phyloP scores from a whole-genome alignment of 2,113 vertebrate species.

The Prolemur simus region DNA sequence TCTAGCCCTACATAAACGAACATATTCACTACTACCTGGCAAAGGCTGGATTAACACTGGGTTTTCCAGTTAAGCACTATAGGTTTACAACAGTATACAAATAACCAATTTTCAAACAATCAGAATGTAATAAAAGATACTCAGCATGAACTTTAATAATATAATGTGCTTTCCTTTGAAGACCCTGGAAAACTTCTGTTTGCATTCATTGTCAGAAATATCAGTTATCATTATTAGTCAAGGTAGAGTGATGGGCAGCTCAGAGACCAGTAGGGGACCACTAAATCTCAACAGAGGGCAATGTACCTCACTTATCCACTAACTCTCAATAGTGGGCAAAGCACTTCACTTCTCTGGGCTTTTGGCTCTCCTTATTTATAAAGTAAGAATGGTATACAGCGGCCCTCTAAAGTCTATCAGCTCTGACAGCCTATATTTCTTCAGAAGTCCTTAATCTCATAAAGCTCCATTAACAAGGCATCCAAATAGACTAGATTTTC shows the following conservation, averaged over 20 bases:
- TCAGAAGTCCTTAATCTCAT: not conserved
- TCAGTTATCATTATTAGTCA: not conserved
- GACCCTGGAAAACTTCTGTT: not conserved
- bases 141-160: constrained; percentile 1
- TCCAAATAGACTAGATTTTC: not conserved
- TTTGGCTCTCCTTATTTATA: not conserved
- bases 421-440: not conserved
- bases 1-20: not conserved
- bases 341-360: not conserved
- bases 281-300: not conserved
- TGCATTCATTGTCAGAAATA: not conserved
- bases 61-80: not conserved
- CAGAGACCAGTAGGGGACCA: not conserved
- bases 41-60: not conserved
- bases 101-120: constrained; percentile 35
- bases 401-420: not conserved
- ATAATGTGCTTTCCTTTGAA: not conserved
- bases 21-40: not conserved
- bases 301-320: not conserved
- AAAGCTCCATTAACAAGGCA: not conserved
- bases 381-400: not conserved
- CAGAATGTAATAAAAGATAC: not conserved
- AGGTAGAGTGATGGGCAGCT: not conserved
- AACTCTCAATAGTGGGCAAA: not conserved
- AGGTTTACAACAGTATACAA: not conserved